A percentile compares a stretch with the other conserved stretches of the same genome.
Conservation (phyloP, 2,113 vertebrate species). For the Perognathus longimembris region DNA sequence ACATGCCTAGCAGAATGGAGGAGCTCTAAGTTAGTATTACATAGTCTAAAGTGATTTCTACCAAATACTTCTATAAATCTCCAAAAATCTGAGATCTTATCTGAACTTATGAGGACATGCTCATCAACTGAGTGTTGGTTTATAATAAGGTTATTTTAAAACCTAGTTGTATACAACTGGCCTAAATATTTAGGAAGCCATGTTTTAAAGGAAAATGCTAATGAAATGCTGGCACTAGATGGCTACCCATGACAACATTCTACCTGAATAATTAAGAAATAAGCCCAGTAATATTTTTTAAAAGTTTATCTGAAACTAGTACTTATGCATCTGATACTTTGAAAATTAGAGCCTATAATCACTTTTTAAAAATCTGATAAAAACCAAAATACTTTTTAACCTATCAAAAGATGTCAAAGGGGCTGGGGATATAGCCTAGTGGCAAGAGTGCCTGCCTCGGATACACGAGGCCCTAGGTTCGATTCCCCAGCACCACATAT, state of each 20-base stretch:
- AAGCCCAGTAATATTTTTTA: neutral
- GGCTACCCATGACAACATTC: neutral
- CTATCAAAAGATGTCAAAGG: no score
- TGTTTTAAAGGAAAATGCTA: neutral
- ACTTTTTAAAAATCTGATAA: neutral
- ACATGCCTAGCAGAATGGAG: neutral
- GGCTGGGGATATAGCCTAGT: no score
- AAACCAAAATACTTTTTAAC: neutral
- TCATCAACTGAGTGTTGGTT: neutral
- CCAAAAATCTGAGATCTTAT: neutral
- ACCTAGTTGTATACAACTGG: neutral
- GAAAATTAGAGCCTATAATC: neutral
- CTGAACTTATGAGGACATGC: neutral
- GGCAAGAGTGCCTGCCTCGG: no score
- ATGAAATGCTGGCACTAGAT: neutral
- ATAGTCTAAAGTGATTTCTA: neutral
- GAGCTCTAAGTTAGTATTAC: neutral
- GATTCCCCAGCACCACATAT: no score
- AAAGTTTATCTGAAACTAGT: neutral
- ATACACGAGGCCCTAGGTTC: no score
- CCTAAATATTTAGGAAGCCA: neutral
- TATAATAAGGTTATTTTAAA: slow-evolving; percentile 34
- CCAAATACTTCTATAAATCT: neutral
- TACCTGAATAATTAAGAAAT: neutral
- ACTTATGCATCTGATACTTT: neutral